Base-by-base conservation (phyloP, 2,797 vertebrate genomes). In the Zenarchopterus dispar region DNA sequence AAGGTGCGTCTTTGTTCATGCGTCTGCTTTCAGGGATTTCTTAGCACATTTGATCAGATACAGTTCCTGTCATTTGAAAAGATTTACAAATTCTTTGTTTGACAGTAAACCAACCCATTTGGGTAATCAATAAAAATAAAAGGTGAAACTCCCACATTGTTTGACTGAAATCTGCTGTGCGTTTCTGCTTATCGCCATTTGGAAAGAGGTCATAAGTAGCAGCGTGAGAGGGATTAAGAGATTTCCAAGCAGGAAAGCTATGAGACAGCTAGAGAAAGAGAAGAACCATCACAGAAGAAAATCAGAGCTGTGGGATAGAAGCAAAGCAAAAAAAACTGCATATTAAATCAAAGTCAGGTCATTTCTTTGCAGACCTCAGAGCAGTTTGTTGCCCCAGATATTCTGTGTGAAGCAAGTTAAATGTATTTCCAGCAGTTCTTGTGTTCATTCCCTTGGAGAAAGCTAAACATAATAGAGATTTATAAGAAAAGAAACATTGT, bases 281-380 rank as follows among this genome's bases (percentile, higher is more conserved):
- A 48, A 26, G 21, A 74, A 1, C 8, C 0, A 9, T 24, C 6
- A 15, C 4, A n/a, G 23, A 75, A 65, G 26, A 53, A 55, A 65
- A 56, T 0, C 18, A 43, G 53, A 59, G 47, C 41, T 36, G n/a
- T 43, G 6, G 56, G 51, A 59, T 19, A 11, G 46, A 36, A 72
- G 54, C 26, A 62, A 24, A 73, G 59, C 54, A 7, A 53, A 62
- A 53, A 62, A 68, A 67, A 54, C 77, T 72, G 58, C 55, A 74
- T 80, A 76, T 51, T 60, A 65, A 85, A 81, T 84, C 62, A 80
- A 87, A 82, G 73, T 62, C 70, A 70, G 63, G 74, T 75, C 73
- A 70, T 50, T 79, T 49, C 22, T 75, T 54, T 54, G 51, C 50
- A 64, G 62, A 54, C 66, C 68, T 80, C 24, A 66, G 63, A 84